Conservation (phyloP, 2,113 vertebrate genomes). For the Panthera leo region DNA sequence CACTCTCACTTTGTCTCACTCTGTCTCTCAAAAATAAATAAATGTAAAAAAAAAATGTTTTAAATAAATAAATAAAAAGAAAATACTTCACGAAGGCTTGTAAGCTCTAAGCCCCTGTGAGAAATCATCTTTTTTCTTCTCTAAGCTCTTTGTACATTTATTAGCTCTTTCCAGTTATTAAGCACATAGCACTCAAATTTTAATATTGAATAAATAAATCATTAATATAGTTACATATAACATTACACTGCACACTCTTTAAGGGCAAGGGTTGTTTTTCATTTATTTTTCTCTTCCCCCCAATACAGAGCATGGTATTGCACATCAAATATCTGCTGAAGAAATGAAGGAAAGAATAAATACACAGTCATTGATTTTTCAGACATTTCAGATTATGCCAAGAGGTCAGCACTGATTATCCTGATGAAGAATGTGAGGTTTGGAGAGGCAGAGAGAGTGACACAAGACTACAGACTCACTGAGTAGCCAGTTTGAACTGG, state of each 20-base stretch:
- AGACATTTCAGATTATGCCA: neutral
- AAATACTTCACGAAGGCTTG: neutral
- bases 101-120: neutral
- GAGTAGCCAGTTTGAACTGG: neutral
- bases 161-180: neutral
- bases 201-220: neutral
- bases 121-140: neutral
- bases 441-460: neutral
- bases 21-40: too few relatives aligned
- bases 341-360: neutral
- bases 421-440: neutral
- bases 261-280: neutral
- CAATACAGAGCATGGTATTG: neutral
- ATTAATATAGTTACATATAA: neutral
- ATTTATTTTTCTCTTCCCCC: neutral
- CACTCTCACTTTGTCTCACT: too few relatives aligned
- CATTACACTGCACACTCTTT: neutral
- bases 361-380: neutral
- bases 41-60: too few relatives aligned
- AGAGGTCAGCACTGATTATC: neutral
- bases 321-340: neutral
- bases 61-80: neutral
- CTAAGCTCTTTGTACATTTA: neutral
- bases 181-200: neutral
- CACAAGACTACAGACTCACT: neutral